Percentiles rank a stretch among this genome's conserved stretches.
phyloP scores from a whole-genome alignment of 1,140 invertebrate species.

The Sarcophaga bullata region DNA sequence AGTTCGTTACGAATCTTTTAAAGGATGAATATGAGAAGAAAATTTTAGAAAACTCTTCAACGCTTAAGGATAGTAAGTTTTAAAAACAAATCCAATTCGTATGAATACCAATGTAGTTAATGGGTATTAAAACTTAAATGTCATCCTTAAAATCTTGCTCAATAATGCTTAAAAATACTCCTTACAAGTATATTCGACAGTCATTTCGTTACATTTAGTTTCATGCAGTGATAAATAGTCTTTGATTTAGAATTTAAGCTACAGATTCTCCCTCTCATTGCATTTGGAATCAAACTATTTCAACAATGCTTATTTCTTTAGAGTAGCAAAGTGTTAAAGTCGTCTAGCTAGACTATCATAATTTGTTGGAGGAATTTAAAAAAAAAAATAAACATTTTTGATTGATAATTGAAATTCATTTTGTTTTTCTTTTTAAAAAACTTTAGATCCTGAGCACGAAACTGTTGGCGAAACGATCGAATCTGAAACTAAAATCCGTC shows the following conservation, averaged over 20 bases:
- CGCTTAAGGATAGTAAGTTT: slow-evolving; percentile 43
- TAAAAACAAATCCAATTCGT: background rate
- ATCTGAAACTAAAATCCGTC: slow-evolving; percentile 82
- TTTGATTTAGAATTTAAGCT: too few species aligned
- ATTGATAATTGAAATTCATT: too few species aligned
- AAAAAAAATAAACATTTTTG: too few species aligned
- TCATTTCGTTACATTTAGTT: background rate
- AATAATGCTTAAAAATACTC: background rate
- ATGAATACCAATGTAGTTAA: background rate
- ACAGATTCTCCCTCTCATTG: too few species aligned
- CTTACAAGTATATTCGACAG: background rate
- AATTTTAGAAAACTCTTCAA: slow-evolving; percentile 44
- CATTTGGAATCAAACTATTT: too few species aligned
- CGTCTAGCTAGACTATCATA: too few species aligned
- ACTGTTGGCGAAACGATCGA: slow-evolving; percentile 78
- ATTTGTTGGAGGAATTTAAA: too few species aligned
- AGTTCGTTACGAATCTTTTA: slow-evolving; percentile 57
- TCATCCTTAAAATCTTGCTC: background rate
- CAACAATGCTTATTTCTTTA: too few species aligned
- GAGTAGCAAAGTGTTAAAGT: too few species aligned
- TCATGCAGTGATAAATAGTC: background rate
- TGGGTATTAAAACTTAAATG: background rate
- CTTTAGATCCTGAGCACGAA: slow-evolving; percentile 80
- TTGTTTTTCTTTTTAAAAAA: too few species aligned
- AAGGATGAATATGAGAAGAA: slow-evolving; percentile 61